phyloP scores from a whole-genome alignment of 1,140 invertebrate genomes.

The Caerostris extrusa region DNA sequence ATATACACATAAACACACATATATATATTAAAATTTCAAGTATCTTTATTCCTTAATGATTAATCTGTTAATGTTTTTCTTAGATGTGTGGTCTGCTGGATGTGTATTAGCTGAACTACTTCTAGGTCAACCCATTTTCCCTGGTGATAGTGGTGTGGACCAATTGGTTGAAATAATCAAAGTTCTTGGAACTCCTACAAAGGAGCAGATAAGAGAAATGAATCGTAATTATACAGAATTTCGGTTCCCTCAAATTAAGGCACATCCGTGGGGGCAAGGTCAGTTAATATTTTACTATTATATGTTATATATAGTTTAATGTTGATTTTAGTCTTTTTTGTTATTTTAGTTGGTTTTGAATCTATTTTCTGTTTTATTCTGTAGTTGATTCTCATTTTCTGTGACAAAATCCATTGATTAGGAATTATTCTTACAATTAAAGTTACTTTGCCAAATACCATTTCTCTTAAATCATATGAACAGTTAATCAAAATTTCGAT shows the following conservation, averaged over 20 bases:
- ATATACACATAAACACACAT: neutral
- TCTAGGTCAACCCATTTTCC: conserved; percentile 99
- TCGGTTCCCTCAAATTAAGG: conserved; percentile 99
- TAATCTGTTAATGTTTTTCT: neutral
- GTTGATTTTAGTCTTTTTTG: neutral
- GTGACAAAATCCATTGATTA: neutral
- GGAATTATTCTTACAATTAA: no score
- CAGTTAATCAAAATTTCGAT: no score
- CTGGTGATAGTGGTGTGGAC: conserved; percentile 99
- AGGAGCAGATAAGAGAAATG: conserved; percentile 99
- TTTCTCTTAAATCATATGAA: no score
- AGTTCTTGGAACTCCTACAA: conserved; percentile 99
- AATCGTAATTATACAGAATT: conserved; percentile 99
- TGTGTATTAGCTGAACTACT: conserved; percentile 98
- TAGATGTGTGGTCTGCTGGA: conserved; percentile 99
- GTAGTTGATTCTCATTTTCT: neutral
- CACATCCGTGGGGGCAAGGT: conserved; percentile 99
- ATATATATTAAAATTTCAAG: neutral
- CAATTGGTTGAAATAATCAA: conserved; percentile 99
- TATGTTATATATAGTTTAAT: no score
- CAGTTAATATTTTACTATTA: neutral
- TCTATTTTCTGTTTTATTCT: no score
- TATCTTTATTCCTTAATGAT: neutral
- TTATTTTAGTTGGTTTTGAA: neutral
- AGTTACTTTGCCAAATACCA: no score